Evolutionary conservation across 2,113 vertebrate genomes (phyloP).

Genomic region (Plectropomus leopardus): DNA sequence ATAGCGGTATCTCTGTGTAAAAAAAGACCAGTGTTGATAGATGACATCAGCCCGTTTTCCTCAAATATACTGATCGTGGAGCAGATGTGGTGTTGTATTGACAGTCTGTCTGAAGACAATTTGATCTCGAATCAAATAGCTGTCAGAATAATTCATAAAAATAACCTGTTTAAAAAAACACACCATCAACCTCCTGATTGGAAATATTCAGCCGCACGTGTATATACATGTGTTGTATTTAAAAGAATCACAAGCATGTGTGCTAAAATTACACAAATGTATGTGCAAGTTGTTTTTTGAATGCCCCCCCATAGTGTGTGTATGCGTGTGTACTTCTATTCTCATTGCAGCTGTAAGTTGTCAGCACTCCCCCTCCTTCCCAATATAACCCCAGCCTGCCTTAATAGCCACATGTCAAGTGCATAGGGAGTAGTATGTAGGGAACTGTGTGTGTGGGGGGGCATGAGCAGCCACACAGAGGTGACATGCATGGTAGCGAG

Average conservation of each 20-base stretch:
- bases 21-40: no score
- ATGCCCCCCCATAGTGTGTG: background rate
- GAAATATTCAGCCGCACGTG: no score
- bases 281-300: background rate
- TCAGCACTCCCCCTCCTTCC: background rate
- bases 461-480: constrained; percentile 25
- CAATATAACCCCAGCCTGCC: constrained; percentile 4
- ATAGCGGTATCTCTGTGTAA: no score
- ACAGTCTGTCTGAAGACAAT: no score
- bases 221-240: background rate
- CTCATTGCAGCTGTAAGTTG: constrained; percentile 11
- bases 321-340: background rate
- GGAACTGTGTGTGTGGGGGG: background rate
- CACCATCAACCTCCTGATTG: no score
- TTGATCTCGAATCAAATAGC: no score
- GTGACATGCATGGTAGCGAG: constrained; percentile 42
- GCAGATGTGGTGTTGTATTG: no score
- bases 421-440: constrained; percentile 32
- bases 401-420: constrained; percentile 62
- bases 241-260: background rate
- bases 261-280: background rate
- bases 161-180: no score
- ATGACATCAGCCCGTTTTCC: no score
- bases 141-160: no score
- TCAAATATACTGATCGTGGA: no score